Evolutionary conservation across 2,888 invertebrate genomes (phyloP).

Genomic region (Corbicula japonica): DNA sequence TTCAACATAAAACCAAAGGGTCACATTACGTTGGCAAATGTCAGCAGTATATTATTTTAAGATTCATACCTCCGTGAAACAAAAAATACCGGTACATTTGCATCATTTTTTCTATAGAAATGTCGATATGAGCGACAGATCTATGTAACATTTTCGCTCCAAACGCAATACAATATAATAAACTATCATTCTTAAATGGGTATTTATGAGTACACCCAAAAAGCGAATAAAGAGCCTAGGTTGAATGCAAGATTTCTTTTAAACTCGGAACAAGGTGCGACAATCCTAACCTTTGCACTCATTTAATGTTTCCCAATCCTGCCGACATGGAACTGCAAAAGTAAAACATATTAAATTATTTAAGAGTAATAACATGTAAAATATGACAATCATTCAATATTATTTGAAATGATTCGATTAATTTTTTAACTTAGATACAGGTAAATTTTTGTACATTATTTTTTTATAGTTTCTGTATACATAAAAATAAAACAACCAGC

Average conservation of each 20-base stretch:
- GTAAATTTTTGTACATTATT: too few relatives aligned
- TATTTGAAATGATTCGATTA: too few relatives aligned
- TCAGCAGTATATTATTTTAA: too few relatives aligned
- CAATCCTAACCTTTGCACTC: constrained; percentile 27
- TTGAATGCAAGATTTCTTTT: background rate
- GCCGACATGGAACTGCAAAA: constrained; percentile 19
- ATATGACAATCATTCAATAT: background rate
- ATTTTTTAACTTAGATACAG: too few relatives aligned
- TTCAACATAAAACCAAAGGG: too few relatives aligned
- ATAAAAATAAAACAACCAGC: too few relatives aligned
- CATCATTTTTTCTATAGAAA: too few relatives aligned
- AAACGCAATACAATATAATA: background rate
- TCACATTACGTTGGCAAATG: too few relatives aligned
- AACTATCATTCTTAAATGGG: background rate
- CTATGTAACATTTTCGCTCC: background rate
- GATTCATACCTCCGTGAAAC: too few relatives aligned
- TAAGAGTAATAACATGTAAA: background rate
- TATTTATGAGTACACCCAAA: background rate
- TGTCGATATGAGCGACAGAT: too few relatives aligned
- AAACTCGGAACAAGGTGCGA: background rate
- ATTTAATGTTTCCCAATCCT: constrained; percentile 31
- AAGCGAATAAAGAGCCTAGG: background rate
- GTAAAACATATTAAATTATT: background rate
- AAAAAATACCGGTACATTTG: too few relatives aligned
- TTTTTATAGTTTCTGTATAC: too few relatives aligned